Conservation (phyloP, 2,888 invertebrate genomes). For the Subacronicta megacephala region DNA sequence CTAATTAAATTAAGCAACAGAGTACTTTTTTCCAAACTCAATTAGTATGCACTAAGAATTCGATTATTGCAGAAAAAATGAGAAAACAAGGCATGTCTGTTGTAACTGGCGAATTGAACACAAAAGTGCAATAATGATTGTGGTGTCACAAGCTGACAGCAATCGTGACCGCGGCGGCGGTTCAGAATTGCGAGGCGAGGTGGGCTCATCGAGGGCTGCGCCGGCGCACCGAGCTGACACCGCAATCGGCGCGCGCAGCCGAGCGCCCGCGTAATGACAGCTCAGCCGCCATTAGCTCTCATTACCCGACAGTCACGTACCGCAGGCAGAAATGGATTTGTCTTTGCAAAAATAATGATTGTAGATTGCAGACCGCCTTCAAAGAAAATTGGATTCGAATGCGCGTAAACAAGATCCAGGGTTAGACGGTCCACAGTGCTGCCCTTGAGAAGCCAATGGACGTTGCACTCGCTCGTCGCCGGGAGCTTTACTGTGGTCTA, state of each 20-base stretch:
- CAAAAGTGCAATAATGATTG: conserved; percentile 66
- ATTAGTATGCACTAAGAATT: conserved; percentile 40
- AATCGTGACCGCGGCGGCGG: conserved; percentile 63
- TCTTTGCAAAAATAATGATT: conserved; percentile 89
- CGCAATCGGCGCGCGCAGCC: conserved; percentile 58
- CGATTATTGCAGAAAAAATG: conserved; percentile 43
- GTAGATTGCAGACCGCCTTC: conserved; percentile 86
- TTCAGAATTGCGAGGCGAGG: conserved; percentile 49
- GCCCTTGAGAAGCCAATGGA: conserved; percentile 65
- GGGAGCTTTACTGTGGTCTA: conserved; percentile 42
- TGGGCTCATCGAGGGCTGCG: conserved; percentile 48
- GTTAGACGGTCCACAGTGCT: conserved; percentile 60
- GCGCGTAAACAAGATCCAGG: conserved; percentile 80
- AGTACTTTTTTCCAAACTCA: conserved; percentile 37
- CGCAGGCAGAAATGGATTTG: conserved; percentile 87
- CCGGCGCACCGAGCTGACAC: conserved; percentile 51
- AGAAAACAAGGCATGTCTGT: conserved; percentile 45
- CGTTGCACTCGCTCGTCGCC: conserved; percentile 46
- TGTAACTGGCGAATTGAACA: conserved; percentile 58
- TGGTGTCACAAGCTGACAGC: conserved; percentile 69
- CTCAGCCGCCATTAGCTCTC: conserved; percentile 83
- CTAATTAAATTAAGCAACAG: conserved; percentile 33
- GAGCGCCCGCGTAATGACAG: conserved; percentile 81
- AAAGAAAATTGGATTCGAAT: conserved; percentile 86
- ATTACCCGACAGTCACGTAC: conserved; percentile 88